phyloP scores from a whole-genome alignment of 2,113 vertebrate genomes.

The Tachysurus vachellii region DNA sequence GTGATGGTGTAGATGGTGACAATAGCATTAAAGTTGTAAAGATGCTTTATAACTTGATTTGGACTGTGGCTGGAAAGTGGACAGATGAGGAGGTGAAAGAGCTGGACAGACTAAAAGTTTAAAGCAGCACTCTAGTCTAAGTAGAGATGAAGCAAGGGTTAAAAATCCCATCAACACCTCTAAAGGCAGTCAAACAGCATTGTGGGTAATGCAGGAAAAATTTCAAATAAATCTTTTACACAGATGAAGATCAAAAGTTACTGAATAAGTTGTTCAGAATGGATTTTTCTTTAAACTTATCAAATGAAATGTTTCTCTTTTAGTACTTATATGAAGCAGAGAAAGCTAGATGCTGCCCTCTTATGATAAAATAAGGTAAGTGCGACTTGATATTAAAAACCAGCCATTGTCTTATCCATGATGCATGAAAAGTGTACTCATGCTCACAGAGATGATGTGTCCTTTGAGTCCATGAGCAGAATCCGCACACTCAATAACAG shows the following conservation, averaged over 20 bases:
- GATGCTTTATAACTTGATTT: not conserved
- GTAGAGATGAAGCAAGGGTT: not conserved
- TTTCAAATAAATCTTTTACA: not conserved
- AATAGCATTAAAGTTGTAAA: not conserved
- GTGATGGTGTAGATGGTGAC: not conserved
- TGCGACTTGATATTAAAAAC: not conserved
- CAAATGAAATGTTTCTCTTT: not conserved
- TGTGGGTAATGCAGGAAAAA: not conserved
- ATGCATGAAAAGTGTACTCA: not conserved
- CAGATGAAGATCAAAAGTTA: no score
- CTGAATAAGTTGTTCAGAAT: not conserved
- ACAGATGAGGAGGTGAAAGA: not conserved
- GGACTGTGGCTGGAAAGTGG: not conserved
- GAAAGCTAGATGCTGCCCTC: conserved; percentile 52
- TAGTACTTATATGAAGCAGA: not conserved
- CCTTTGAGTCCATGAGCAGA: conserved; percentile 97
- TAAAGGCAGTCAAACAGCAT: not conserved
- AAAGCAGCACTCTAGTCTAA: not conserved
- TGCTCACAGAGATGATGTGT: conserved; percentile 96
- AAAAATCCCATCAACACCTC: not conserved
- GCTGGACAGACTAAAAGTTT: not conserved
- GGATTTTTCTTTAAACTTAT: not conserved
- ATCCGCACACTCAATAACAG: conserved; percentile 98
- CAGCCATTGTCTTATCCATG: not conserved
- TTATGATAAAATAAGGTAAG: conserved; percentile 41